phyloP scores from a whole-genome alignment of 2,888 invertebrate genomes.

The Thelaira solivaga region DNA sequence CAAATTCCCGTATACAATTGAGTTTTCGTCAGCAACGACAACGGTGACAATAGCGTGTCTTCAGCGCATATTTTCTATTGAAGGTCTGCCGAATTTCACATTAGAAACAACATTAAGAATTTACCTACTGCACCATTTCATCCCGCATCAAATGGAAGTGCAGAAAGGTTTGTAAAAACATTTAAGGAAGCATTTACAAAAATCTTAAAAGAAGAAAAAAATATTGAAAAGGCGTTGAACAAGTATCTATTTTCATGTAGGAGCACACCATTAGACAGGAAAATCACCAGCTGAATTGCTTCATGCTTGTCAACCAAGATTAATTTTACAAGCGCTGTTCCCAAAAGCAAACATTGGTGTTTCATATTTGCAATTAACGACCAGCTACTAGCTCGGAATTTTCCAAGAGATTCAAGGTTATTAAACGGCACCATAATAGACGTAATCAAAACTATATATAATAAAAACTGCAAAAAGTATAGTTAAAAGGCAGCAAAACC shows the following conservation, averaged over 20 bases:
- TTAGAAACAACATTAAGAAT: conserved; percentile 26
- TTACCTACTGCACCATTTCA: conserved; percentile 44
- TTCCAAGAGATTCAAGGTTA: background rate
- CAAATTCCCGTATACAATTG: conserved; percentile 34
- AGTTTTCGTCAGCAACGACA: conserved; percentile 39
- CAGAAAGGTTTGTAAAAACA: conserved; percentile 35
- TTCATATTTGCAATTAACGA: background rate
- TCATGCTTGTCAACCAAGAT: conserved; percentile 52
- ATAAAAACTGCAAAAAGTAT: background rate
- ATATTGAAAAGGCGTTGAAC: background rate
- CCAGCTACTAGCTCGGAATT: background rate
- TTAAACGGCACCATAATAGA: background rate
- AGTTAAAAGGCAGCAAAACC: background rate
- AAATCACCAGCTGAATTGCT: conserved; percentile 48
- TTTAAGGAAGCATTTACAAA: conserved; percentile 5
- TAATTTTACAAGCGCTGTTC: conserved; percentile 34
- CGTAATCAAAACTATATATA: background rate
- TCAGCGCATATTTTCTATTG: conserved; percentile 34
- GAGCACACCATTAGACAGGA: conserved; percentile 1
- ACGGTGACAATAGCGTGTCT: conserved; percentile 63
- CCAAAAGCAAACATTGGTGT: background rate
- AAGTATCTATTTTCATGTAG: conserved; percentile 45
- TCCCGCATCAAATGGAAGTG: conserved; percentile 49
- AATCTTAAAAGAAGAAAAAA: background rate
- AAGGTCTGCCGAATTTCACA: conserved; percentile 44